Percentiles rank a stretch among this genome's conserved stretches.
Conservation (phyloP, 2,113 vertebrate genomes). For the Engraulis encrasicolus region DNA sequence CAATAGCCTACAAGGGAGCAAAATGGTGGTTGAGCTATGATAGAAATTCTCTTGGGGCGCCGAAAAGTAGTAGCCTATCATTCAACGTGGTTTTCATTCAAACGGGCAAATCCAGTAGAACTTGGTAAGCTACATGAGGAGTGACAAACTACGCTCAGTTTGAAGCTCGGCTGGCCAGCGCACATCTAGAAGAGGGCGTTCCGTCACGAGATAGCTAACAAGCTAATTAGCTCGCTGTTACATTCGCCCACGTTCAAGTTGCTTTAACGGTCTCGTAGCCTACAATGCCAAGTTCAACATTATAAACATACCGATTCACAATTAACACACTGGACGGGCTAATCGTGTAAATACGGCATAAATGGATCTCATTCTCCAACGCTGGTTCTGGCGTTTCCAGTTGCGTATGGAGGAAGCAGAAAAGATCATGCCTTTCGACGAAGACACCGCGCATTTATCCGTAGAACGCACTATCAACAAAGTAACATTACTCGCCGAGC, state of each 20-base stretch:
- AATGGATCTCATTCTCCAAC: background rate
- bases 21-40: background rate
- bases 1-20: background rate
- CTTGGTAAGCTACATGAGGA: constrained; percentile 41
- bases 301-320: background rate
- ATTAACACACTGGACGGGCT: background rate
- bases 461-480: constrained; percentile 13
- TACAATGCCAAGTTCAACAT: background rate
- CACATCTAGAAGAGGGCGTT: constrained; percentile 16
- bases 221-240: constrained; percentile 13
- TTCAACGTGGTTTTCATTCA: constrained; percentile 22
- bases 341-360: background rate
- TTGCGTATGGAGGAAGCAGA: background rate
- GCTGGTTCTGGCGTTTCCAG: background rate
- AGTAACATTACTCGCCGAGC: background rate
- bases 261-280: background rate
- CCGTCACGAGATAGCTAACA: constrained; percentile 21
- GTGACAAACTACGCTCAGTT: constrained; percentile 12
- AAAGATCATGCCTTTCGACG: constrained; percentile 13
- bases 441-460: constrained; percentile 2
- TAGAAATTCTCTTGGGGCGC: background rate
- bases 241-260: constrained; percentile 17
- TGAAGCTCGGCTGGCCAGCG: background rate
- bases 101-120: constrained; percentile 38
- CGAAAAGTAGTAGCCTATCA: constrained; percentile 11